These are phyloP conservation scores for Caenorhabditis doughertyi DNA, from an alignment of 2,888 invertebrate species.

Conservation along the genomic window DNA sequence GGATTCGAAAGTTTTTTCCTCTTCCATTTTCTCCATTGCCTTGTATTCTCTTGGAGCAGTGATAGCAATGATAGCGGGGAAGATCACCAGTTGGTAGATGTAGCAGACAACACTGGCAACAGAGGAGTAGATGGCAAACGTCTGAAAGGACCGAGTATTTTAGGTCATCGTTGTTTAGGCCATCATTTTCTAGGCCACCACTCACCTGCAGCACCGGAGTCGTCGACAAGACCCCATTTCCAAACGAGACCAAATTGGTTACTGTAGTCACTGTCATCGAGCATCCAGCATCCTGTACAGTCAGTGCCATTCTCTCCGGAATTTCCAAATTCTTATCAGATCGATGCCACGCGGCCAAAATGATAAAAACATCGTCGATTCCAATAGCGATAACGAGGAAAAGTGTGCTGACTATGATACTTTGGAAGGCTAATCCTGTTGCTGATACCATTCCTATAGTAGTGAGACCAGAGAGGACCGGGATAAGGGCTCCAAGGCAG, in stretches of 20 bases:
- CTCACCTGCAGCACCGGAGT: constrained; percentile 72
- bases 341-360: constrained; percentile 75
- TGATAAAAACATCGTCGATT: constrained; percentile 77
- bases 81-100: constrained; percentile 74
- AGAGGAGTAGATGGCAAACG: constrained; percentile 75
- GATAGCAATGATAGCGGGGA: constrained; percentile 75
- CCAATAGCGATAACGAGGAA: constrained; percentile 75
- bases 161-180: too few species aligned
- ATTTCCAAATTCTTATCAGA: constrained; percentile 64
- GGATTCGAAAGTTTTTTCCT: constrained; percentile 33
- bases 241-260: constrained; percentile 77
- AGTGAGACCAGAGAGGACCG: constrained; percentile 71
- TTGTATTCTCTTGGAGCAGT: constrained; percentile 72
- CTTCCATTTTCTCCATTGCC: constrained; percentile 43
- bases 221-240: constrained; percentile 75
- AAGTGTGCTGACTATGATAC: constrained; percentile 73
- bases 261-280: constrained; percentile 78
- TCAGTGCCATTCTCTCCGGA: constrained; percentile 67
- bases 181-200: not conserved
- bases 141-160: constrained; percentile 53
- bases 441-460: constrained; percentile 75
- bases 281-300: constrained; percentile 73
- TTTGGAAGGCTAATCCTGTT: constrained; percentile 74
- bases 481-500: constrained; percentile 73
- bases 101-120: constrained; percentile 75